Conservation (phyloP, 2,797 vertebrate genomes). For the Rhodeus uyekii region DNA sequence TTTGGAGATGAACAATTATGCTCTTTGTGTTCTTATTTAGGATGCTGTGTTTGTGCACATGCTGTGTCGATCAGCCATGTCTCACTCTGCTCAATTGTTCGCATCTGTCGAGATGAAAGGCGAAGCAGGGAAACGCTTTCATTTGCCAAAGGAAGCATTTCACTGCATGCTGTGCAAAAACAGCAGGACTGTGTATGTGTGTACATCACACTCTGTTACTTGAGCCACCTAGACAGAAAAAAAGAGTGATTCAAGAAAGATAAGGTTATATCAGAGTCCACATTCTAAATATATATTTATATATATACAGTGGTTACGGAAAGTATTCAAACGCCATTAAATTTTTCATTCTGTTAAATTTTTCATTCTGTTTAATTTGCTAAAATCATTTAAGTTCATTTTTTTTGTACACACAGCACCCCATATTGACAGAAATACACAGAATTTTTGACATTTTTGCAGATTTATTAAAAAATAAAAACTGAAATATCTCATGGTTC, state of each 20-base stretch:
- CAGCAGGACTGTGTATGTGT: background rate
- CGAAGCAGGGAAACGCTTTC: background rate
- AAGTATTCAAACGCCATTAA: too few relatives aligned
- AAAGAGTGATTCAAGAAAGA: background rate
- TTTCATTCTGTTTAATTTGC: too few relatives aligned
- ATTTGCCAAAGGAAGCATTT: slow-evolving; percentile 15
- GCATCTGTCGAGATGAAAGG: slow-evolving; percentile 55
- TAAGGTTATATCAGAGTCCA: background rate
- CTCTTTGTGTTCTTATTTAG: background rate
- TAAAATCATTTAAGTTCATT: too few relatives aligned
- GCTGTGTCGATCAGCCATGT: background rate
- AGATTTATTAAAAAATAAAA: too few relatives aligned
- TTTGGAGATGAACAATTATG: slow-evolving; percentile 7
- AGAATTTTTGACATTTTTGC: too few relatives aligned
- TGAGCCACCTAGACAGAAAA: background rate
- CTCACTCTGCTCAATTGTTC: background rate
- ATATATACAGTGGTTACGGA: too few relatives aligned
- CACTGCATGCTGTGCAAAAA: slow-evolving; percentile 25
- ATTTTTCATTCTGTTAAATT: too few relatives aligned
- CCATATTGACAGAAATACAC: too few relatives aligned
- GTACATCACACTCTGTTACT: background rate
- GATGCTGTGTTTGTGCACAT: slow-evolving; percentile 26
- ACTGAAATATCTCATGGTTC: too few relatives aligned
- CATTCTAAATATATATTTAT: background rate
- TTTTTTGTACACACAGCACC: too few relatives aligned